Evolutionary conservation across 2,797 vertebrate genomes (phyloP).

Genomic region (Protosalanx chinensis): DNA sequence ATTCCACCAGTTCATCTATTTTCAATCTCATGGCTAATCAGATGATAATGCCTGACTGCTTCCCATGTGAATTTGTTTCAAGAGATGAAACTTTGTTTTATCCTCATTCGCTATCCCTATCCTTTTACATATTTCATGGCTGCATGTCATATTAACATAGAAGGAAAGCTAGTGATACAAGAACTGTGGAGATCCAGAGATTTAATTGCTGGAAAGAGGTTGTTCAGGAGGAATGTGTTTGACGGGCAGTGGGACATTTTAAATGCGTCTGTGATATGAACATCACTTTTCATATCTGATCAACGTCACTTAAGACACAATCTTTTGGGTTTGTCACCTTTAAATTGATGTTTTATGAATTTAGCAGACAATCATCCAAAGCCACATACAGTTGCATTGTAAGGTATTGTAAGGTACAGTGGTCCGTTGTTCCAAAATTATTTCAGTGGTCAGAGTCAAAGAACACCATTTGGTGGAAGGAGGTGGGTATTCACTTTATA

Average conservation of each 20-base stretch:
- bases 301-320: background rate
- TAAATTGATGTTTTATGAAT: no score
- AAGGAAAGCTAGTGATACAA: background rate
- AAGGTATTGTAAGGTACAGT: no score
- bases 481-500: constrained; percentile 9
- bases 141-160: background rate
- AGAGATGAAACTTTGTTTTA: background rate
- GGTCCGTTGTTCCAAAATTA: no score
- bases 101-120: background rate
- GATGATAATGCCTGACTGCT: constrained; percentile 1
- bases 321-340: background rate
- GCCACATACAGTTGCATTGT: no score
- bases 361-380: no score
- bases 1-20: constrained; percentile 8
- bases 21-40: constrained; percentile 16
- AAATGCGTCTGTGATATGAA: constrained; percentile 40
- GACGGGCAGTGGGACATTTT: constrained; percentile 26
- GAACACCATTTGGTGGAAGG: background rate
- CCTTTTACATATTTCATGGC: constrained; percentile 1
- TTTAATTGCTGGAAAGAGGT: background rate
- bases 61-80: constrained; percentile 4
- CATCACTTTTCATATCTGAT: constrained; percentile 44
- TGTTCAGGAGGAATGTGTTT: background rate
- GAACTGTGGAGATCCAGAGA: background rate
- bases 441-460: no score